Base-by-base conservation (phyloP, 2,888 invertebrate genomes). In the Achlya flavicornis region DNA sequence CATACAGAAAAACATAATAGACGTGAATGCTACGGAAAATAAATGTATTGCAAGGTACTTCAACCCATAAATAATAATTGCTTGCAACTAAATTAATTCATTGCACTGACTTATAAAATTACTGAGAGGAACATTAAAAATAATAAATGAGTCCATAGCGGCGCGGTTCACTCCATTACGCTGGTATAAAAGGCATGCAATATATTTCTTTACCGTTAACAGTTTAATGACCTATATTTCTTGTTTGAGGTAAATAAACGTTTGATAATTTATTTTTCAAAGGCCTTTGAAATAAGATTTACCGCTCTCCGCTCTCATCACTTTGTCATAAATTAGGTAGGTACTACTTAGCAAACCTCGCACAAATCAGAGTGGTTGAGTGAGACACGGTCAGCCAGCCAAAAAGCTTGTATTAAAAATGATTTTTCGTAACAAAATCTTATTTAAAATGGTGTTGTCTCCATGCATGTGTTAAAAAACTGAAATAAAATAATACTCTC, bases 1-100 rank as follows among this genome's bases (percentile, higher is more conserved):
- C 67, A 69, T 61, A 72, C 62, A 59, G 66, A 12, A 32, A 3
- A 12, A 12, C 8, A 58, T 35, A 48, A 14, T 11, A 53, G 4
- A 60, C 16, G 46, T 19, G 4, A 19, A 53, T 53, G 53, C 53
- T 19, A 10, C 16, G 1, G 7, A 48, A n/a, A 14, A n/a, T 48
- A 48, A 6, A 48, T 46, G 4, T 35, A 35, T 26, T 26, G 26
- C 35, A 35, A n/a, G 26, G 26, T 26, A 35, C 4, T 14, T 4
- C 14, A 14, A 43, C 14, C 14, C 10, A 38, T 14, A 46, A 46
- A 14, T 48, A 16, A 48, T 16, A 48, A 48, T 26, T 7, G 16
- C 7, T 0, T 7, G 7, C 7, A 16, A 43, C 43, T 4, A n/a
- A 48, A 48, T 16, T 48, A 48, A 48, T 48, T 48, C 16, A 48